phyloP scores from a whole-genome alignment of 2,797 vertebrate species.

The Pantherophis alleghaniensis region DNA sequence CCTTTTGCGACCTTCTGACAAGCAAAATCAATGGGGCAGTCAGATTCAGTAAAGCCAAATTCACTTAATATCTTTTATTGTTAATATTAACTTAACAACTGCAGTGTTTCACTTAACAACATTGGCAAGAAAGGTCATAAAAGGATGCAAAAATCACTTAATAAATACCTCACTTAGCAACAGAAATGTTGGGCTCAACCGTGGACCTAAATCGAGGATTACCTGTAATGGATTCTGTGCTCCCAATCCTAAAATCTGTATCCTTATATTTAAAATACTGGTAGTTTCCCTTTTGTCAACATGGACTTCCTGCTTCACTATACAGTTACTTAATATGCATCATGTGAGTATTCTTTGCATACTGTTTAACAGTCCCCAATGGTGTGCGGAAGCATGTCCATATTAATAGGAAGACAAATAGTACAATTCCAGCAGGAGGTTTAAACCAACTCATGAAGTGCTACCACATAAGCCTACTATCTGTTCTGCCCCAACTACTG shows the following conservation, averaged over 20 bases:
- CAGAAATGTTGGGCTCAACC: background rate
- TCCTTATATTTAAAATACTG: background rate
- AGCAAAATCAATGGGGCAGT: background rate
- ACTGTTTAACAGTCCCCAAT: background rate
- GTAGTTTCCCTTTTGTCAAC: background rate
- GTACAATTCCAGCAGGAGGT: background rate
- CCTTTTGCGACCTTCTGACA: too few species aligned
- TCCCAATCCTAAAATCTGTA: background rate
- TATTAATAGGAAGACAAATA: background rate
- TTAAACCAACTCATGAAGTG: background rate
- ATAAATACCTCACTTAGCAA: background rate
- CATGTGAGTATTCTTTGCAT: background rate
- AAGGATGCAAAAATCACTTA: background rate
- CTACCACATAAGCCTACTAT: background rate
- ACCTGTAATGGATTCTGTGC: background rate
- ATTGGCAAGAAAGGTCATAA: background rate
- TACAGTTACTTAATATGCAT: background rate
- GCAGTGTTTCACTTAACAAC: background rate
- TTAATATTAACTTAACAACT: background rate
- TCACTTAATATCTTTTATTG: background rate
- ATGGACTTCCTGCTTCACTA: background rate
- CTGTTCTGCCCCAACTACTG: too few species aligned
- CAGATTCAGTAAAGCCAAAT: background rate
- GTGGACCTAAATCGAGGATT: background rate
- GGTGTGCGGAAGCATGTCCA: background rate